Evolutionary conservation across 1,140 invertebrate genomes (phyloP), one percentile per base, ranked within the genome.

Genomic region (Drosophila guanche): DNA sequence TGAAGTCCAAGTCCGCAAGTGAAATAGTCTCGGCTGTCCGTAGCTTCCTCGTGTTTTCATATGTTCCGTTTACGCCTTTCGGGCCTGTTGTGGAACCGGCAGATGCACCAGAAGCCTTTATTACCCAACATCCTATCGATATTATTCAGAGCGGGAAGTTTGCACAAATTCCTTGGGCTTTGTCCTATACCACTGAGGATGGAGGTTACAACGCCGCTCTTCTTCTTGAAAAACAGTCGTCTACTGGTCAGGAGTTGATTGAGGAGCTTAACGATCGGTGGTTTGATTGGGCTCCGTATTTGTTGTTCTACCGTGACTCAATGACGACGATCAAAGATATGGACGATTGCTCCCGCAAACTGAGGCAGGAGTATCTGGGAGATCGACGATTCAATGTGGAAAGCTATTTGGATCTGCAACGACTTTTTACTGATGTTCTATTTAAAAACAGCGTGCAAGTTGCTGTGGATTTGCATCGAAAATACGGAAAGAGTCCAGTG

Each of bases 11-110:
- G 52, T 88, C 92, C 10, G 93, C 93, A 0, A 27, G 22, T 5
- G 58, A 80, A 5, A 71, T 89, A 48, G 86, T 88, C 0, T 46
- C 50, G 3, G 68, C 67, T 5, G 79, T 88, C 1, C 47, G 46
- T 6, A 53, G 63, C n/a, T 86, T 89, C n/a, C 69, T 84, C 0
- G 65, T 89, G 14, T 93, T 93, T 85, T 75, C 92, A 10, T 93
- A 92, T 53, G 93, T 93, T 77, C 94, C 94, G n/a, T 94, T 93
- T 61, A 86, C 92, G 5, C 93, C 93, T 1, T 95, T 94, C 77
- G 93, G 93, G 2, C 93, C 93, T 5, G 92, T 93, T 0, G 74
- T 93, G 0, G 94, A 95, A 53, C 43, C 73, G 0, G 2, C 5
- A 3, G 54, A 70, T n/a, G 43, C 50, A 5, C 4, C 33, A 6